Base-by-base conservation (phyloP, 2,888 invertebrate genomes). In the Petrolisthes cinctipes region DNA sequence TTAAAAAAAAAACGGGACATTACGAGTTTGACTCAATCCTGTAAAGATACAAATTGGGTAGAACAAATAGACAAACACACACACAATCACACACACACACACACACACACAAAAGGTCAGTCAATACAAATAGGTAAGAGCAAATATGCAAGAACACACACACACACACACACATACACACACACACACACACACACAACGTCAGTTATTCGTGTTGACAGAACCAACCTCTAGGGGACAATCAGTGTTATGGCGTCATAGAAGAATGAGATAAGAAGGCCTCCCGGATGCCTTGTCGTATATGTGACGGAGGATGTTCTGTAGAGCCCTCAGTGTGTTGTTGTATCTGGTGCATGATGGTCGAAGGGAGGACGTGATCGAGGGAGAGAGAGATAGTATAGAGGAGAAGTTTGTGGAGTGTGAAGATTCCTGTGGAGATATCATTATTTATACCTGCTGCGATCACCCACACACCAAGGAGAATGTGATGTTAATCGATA, bases 381-480 rank as follows among this genome's bases (percentile, higher is more conserved):
- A 76, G 76, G 23, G 76, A 76, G 76, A 81, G 81, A 81, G 81
- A 81, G 81, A 81, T 57, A 76, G 76, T 4, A 2, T 4, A 2
- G 37, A 76, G 76, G 51, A 51, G 23, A 23, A 75, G 75, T 37
- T 11, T 37, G 75, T 14, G 75, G 51, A 51, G 51, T 23, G 51
- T 23, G 51, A 51, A 75, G 75, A 75, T 20, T 37, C 37, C 23
- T 23, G 51, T 23, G 51, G 75, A 75, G 37, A 37, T 37, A 37
- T 37, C 2, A 37, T 37, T n/a, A n/a, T 37, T 37, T 37, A 37
- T 37, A 0, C 37, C 37, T 37, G 37, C 2, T 37, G 37, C 37
- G 37, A 37, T 37, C 37, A 37, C 37, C 37, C 37, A 37, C 0
- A 37, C 2, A 37, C 2, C 37, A 37, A 1, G 37, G 37, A 37